Conservation (phyloP, 2,113 vertebrate species). For the Labrus mixtus region DNA sequence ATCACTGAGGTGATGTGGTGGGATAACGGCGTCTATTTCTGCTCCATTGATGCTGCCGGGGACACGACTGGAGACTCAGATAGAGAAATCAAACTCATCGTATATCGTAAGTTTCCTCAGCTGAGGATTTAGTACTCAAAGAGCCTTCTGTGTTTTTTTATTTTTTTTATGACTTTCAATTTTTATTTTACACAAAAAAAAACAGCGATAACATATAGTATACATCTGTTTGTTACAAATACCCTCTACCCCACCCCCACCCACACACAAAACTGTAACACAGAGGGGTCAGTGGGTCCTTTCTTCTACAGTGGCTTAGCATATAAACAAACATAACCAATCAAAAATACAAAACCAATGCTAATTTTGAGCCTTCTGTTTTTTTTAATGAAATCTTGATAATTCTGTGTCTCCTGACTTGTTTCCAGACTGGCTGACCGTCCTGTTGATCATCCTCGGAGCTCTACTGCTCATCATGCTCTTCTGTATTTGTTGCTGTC, state of each 20-base stretch:
- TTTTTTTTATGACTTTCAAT: no score
- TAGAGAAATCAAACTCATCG: conserved; percentile 92
- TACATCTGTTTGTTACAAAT: no score
- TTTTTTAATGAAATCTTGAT: neutral
- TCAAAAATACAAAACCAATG: no score
- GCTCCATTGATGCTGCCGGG: conserved; percentile 90
- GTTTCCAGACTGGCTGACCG: conserved; percentile 93
- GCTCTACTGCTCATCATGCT: conserved; percentile 88
- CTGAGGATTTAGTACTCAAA: neutral
- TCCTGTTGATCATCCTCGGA: conserved; percentile 91
- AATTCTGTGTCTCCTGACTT: neutral
- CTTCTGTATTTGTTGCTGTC: conserved; percentile 93
- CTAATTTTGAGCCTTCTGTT: no score
- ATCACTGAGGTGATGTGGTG: conserved; percentile 99
- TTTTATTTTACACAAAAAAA: no score
- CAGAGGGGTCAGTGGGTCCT: no score
- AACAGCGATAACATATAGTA: no score
- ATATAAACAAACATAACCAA: no score
- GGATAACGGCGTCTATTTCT: conserved; percentile 96
- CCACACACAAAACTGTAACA: no score
- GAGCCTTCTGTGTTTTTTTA: no score
- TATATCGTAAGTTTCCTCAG: conserved; percentile 87
- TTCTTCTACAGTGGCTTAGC: no score
- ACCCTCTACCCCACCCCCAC: no score
- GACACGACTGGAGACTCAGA: conserved; percentile 92